Percentiles rank a stretch among this genome's conserved stretches.
These are phyloP conservation scores for Mus pahari DNA, from an alignment of 2,113 vertebrate genomes.

Conservation along the genomic window DNA sequence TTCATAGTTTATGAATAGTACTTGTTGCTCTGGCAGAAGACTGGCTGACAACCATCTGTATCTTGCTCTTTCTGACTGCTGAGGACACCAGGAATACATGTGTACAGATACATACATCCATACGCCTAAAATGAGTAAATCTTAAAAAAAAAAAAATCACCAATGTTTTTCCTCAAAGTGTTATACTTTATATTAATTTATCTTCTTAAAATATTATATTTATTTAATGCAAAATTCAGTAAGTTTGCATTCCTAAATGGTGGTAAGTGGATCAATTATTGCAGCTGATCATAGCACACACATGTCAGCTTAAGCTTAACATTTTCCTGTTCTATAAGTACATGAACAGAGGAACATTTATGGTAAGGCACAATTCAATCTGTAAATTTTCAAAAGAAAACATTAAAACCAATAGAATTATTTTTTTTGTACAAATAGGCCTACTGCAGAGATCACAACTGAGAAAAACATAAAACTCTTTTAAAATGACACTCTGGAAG, in stretches of 20 bases:
- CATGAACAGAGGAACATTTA: background rate
- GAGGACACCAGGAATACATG: background rate
- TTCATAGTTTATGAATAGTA: background rate
- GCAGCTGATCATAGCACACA: background rate
- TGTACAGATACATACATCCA: background rate
- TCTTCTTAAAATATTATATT: slow-evolving; percentile 23
- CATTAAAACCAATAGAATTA: slow-evolving; percentile 26
- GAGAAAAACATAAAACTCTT: slow-evolving; percentile 21
- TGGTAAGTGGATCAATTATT: background rate
- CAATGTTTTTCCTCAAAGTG: background rate
- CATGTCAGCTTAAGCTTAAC: background rate
- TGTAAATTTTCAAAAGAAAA: slow-evolving; percentile 55
- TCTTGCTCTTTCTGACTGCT: background rate
- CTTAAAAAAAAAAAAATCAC: background rate
- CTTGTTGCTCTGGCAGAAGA: background rate
- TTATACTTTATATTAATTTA: background rate
- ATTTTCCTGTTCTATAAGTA: background rate
- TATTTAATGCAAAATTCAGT: slow-evolving; percentile 46
- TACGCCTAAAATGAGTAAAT: background rate
- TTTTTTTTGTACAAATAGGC: slow-evolving; percentile 46
- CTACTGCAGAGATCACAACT: slow-evolving; percentile 21
- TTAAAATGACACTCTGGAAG: background rate
- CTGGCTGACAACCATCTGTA: background rate
- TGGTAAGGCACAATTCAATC: slow-evolving; percentile 36
- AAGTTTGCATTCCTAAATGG: background rate